Conservation (phyloP, 2,113 vertebrate genomes). For the Panurus biarmicus region DNA sequence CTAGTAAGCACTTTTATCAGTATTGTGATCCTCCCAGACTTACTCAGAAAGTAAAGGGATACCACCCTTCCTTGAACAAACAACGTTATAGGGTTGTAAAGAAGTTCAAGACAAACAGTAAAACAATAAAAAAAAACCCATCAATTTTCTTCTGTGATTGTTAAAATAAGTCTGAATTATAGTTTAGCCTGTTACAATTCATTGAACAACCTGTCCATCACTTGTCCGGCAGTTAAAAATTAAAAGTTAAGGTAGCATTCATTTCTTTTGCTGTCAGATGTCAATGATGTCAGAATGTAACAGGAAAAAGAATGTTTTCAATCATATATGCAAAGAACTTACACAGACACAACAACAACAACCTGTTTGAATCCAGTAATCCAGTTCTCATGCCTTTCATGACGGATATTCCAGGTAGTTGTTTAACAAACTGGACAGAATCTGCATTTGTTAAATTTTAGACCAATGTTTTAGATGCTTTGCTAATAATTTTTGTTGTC, state of each 20-base stretch:
- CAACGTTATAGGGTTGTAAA: neutral
- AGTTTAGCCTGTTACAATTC: neutral
- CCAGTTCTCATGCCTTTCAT: neutral
- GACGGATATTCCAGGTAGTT: neutral
- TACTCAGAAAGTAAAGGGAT: neutral
- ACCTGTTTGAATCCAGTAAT: neutral
- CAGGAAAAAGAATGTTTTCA: neutral
- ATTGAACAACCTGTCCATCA: neutral
- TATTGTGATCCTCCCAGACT: neutral
- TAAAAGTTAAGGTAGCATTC: neutral
- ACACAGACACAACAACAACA: neutral
- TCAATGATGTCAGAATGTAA: neutral
- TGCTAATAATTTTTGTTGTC: constrained; percentile 28
- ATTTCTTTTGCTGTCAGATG: neutral
- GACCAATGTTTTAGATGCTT: constrained; percentile 17
- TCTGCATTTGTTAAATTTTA: constrained; percentile 43
- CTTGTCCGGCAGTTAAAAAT: neutral
- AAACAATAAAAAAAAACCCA: neutral
- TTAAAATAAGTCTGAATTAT: neutral
- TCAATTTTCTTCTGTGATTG: neutral
- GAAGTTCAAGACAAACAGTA: neutral
- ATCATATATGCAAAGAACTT: neutral
- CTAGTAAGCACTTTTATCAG: neutral
- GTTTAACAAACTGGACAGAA: constrained; percentile 23
- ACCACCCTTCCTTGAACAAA: neutral